Evolutionary conservation across 1,140 invertebrate species (phyloP).

Genomic region (Pseudomyrmex concolor): DNA sequence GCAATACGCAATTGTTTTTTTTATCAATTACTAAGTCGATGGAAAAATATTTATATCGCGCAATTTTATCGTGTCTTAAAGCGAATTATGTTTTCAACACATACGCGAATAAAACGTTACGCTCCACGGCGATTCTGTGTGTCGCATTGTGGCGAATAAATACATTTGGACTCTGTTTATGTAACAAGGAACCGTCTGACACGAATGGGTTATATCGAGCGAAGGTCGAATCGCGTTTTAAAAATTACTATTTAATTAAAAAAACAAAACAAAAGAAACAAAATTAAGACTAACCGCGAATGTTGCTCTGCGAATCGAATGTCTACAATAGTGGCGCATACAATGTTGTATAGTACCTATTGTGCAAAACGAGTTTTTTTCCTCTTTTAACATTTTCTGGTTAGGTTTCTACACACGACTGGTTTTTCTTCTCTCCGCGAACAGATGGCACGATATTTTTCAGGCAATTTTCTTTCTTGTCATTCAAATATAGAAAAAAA

Average conservation of each 20-base stretch:
- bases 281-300: constrained; percentile 11
- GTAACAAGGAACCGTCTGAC: background rate
- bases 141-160: constrained; percentile 29
- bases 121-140: constrained; percentile 12
- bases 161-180: constrained; percentile 14
- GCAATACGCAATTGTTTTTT: background rate
- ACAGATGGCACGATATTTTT: background rate
- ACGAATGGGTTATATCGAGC: constrained; percentile 10
- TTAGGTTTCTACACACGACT: constrained; percentile 3
- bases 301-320: constrained; percentile 10
- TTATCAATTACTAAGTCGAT: constrained; percentile 29
- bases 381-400: background rate
- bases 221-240: constrained; percentile 19
- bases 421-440: background rate
- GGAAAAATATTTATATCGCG: background rate
- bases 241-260: constrained; percentile 34
- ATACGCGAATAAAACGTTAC: constrained; percentile 1
- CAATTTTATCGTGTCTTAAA: background rate
- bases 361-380: constrained; percentile 2
- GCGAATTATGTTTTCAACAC: constrained; percentile 17
- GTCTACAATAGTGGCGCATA: constrained; percentile 1
- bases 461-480: background rate
- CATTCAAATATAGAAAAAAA: too few species aligned
- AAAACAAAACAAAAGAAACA: background rate
- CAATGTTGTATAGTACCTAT: background rate